Conservation (phyloP, 2,113 vertebrate genomes). For the Progne subis region DNA sequence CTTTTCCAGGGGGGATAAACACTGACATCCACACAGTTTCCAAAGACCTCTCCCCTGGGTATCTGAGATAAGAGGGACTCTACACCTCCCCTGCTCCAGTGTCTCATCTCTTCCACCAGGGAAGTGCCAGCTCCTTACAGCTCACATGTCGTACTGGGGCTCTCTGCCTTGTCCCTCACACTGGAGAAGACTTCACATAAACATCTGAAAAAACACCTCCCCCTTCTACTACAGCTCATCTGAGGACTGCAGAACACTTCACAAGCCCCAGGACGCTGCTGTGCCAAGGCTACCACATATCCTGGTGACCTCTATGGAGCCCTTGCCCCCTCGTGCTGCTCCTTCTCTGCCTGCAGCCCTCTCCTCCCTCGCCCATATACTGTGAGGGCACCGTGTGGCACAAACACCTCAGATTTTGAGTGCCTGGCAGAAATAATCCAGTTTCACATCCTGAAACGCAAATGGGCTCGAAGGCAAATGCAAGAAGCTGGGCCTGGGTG, state of each 20-base stretch:
- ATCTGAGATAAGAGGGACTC: background rate
- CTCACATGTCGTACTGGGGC: background rate
- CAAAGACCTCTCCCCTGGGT: background rate
- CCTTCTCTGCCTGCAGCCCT: background rate
- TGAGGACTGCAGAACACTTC: background rate
- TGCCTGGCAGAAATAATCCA: background rate
- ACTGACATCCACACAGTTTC: background rate
- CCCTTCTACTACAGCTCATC: background rate
- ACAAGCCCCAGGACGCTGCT: background rate
- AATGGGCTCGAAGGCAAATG: background rate
- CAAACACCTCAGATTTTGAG: background rate
- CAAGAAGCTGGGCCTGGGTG: background rate
- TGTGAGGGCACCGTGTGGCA: background rate
- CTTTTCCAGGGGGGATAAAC: background rate
- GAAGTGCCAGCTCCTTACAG: background rate
- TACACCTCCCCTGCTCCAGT: background rate
- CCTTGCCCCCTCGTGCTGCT: background rate
- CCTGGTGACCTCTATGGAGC: background rate
- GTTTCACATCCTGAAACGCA: background rate
- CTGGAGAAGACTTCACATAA: background rate
- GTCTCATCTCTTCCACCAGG: background rate
- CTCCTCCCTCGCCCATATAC: background rate
- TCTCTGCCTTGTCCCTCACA: background rate
- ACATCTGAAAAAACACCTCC: background rate
- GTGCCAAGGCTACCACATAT: fast-evolving